These are phyloP conservation scores for Arrhamphus sclerolepis DNA, from an alignment of 2,797 vertebrate species.

Conservation along the genomic window DNA sequence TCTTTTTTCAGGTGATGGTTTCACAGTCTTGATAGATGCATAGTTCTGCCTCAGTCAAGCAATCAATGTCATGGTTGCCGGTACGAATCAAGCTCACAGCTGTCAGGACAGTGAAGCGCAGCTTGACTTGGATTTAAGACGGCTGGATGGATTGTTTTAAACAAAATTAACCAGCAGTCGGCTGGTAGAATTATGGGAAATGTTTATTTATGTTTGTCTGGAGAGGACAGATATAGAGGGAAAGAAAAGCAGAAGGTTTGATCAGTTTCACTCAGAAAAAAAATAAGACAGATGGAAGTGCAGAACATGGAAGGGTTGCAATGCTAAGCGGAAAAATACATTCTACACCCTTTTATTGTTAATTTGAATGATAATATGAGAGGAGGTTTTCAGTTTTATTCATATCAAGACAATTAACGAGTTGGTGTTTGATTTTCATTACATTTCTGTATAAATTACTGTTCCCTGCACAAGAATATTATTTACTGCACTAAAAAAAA, in stretches of 20 bases:
- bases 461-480: not conserved
- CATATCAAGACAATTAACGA: too few species aligned
- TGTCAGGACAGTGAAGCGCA: constrained; percentile 62
- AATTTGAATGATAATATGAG: not conserved
- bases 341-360: constrained; percentile 3
- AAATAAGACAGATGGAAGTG: constrained; percentile 1
- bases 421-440: not conserved
- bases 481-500: constrained; percentile 16
- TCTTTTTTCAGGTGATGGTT: constrained; percentile 72
- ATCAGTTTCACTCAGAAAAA: constrained; percentile 22
- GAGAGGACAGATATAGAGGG: not conserved
- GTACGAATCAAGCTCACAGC: constrained; percentile 76
- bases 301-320: not conserved
- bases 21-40: constrained; percentile 69
- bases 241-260: constrained; percentile 10
- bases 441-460: constrained; percentile 9
- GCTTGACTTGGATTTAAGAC: constrained; percentile 47
- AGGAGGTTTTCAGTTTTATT: too few species aligned
- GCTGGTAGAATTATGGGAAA: constrained; percentile 40
- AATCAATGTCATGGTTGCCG: constrained; percentile 84
- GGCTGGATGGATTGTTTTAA: constrained; percentile 57
- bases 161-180: constrained; percentile 59
- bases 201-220: constrained; percentile 42
- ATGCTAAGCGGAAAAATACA: constrained; percentile 10
- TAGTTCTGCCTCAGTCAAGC: constrained; percentile 60